Evolutionary conservation across 2,888 invertebrate species (phyloP), one percentile per base, ranked within the genome.

Genomic region (Clanis bilineata): DNA sequence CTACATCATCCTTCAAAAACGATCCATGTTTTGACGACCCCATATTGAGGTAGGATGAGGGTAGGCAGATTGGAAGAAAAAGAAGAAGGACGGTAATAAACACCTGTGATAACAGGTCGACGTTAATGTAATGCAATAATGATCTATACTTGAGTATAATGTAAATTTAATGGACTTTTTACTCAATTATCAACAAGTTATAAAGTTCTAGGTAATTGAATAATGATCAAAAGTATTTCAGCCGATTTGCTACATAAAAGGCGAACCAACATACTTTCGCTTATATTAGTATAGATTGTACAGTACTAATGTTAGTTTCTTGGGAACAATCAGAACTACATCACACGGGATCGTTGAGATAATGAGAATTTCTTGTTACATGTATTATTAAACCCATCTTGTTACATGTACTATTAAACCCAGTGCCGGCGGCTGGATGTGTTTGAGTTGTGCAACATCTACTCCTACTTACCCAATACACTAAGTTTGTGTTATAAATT

Each of bases 301-400:
- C n/a, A 47, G n/a, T 21, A 55, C 36, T 0, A 56, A 56, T 38
- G 38, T 56, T 36, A 56, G 39, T 56, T 56, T 56, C 38, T 38
- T 22, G 38, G 23, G 15, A 55, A 23, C 55, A 56, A 56, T 56
- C 38, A 23, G 38, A 23, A 39, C 55, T 55, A 38, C 23, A 56
- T 56, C 38, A 38, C 55, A 7, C 10, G 1, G 28, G 55, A 38
- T 38, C 38, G 55, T n/a, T 22, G 38, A 38, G 22, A n/a, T 56
- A 56, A 56, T 56, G 55, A 56, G 55, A 56, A 56, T 56, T 38
- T 56, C 55, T 56, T 56, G 55, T 56, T 56, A 56, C 6, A n/a
- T 55, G 36, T 38, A 38, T 12, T 22, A 55, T 22, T 38, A 56
- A 7, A 56, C n/a, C n/a, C n/a, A n/a, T 56, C 55, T 56, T 56